Conservation (phyloP, 2,797 vertebrate genomes). For the Cyprinella venusta region DNA sequence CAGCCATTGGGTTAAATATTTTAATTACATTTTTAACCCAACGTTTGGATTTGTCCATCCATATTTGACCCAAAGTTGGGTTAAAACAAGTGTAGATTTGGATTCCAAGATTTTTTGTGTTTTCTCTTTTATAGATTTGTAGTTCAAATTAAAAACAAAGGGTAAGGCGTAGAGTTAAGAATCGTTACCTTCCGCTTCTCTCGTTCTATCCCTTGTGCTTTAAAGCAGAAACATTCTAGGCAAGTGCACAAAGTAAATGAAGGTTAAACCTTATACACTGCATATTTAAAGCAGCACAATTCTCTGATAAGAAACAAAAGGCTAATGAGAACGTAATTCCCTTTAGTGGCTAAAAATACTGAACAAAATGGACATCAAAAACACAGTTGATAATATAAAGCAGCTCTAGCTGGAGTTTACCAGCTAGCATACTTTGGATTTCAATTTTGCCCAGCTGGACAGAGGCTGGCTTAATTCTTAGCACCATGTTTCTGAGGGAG, state of each 20-base stretch:
- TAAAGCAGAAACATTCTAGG: neutral
- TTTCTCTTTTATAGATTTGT: neutral
- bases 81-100: no score
- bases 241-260: neutral
- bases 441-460: slow-evolving; percentile 55
- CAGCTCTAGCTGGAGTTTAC: slow-evolving; percentile 33
- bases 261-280: slow-evolving; percentile 13
- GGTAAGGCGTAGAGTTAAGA: neutral
- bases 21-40: no score
- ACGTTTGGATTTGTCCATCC: no score
- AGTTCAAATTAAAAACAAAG: neutral
- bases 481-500: slow-evolving; percentile 33
- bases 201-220: neutral
- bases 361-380: slow-evolving; percentile 31
- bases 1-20: no score
- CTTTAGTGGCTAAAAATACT: slow-evolving; percentile 32
- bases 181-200: neutral
- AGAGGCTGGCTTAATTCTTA: slow-evolving; percentile 41
- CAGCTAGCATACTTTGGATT: slow-evolving; percentile 44
- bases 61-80: no score
- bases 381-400: slow-evolving; percentile 28
- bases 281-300: neutral
- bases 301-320: slow-evolving; percentile 1
- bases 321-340: slow-evolving; percentile 27
- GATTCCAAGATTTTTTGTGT: neutral